Evolutionary conservation across 2,113 vertebrate species (phyloP), one percentile per base, ranked within the genome.

Genomic region (Sterna hirundo): DNA sequence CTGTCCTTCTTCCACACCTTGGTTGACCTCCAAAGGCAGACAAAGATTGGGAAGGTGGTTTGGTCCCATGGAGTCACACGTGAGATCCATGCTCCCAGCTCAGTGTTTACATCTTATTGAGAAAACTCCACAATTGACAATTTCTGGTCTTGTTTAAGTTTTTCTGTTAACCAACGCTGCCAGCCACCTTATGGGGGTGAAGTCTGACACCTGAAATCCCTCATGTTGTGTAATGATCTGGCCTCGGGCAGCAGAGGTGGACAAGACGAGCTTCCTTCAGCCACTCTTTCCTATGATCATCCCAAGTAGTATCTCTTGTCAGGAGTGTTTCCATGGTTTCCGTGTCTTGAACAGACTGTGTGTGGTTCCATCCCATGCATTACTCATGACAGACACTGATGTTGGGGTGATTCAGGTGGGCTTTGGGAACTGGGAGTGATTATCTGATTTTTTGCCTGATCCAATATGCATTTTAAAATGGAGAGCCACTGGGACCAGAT

Each of bases 311-410:
- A 75, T n/a, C 29, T 64, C 92, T 64, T 1, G 0, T 90, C 86
- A 88, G 86, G 64, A 93, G 38, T 4, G 76, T 96, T 96, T 94
- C 95, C 88, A 94, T 96, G 94, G 96, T 91, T 95, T 79, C 95
- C 4, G 26, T 34, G 65, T 34, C 86, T 94, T 7, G 84, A 94
- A 89, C 96, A 96, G 96, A 87, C 91, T 90, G 91, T 87, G 91
- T 95, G 94, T 91, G 80, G 77, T 83, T 93, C 91, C 44, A 34
- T 89, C 65, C 84, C 70, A 44, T 96, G 91, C 91, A 82, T 94
- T 92, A 89, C 90, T 95, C 91, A 95, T 34, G 90, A 44, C n/a
- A 97, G 92, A 49, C 47, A 79, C 83, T 94, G 86, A 84, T 86
- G 80, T 46, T 84, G 81, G 61, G 70, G 74, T 91, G 83, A 84